A percentile compares a stretch with the other conserved stretches of the same genome.
Evolutionary conservation across 2,797 vertebrate species (phyloP).

Genomic region (Schizopygopsis pylzovi): DNA sequence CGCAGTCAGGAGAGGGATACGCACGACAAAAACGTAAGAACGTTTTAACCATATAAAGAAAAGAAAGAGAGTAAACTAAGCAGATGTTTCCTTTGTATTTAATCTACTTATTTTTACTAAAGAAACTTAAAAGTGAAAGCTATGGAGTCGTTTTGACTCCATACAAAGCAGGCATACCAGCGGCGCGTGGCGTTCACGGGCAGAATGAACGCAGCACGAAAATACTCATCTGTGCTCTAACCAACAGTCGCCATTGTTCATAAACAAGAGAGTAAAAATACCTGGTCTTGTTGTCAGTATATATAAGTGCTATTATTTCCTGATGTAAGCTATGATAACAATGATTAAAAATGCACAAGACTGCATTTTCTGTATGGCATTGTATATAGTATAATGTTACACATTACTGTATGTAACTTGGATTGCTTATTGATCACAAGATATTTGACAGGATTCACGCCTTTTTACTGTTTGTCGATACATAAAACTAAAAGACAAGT

Average conservation of each 20-base stretch:
- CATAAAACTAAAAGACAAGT: neutral
- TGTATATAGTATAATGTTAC: neutral
- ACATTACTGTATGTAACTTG: neutral
- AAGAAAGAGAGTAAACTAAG: neutral
- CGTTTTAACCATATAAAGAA: neutral
- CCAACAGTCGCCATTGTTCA: too few species aligned
- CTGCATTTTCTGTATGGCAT: neutral
- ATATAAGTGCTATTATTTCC: neutral
- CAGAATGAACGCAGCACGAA: neutral
- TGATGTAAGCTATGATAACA: neutral
- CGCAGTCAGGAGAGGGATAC: neutral
- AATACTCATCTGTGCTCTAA: neutral
- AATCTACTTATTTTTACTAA: neutral
- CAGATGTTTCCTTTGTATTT: neutral
- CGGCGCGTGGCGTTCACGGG: neutral
- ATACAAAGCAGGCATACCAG: neutral
- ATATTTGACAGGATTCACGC: neutral
- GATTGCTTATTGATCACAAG: neutral
- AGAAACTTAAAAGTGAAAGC: neutral
- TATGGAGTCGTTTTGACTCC: too few species aligned
- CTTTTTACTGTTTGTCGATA: neutral
- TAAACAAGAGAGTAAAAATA: too few species aligned
- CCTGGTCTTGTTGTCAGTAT: too few species aligned
- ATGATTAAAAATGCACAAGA: neutral
- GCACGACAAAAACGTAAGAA: neutral